These are phyloP conservation scores for Branchinecta lynchi DNA, from an alignment of 1,140 invertebrate species.

Conservation along the genomic window DNA sequence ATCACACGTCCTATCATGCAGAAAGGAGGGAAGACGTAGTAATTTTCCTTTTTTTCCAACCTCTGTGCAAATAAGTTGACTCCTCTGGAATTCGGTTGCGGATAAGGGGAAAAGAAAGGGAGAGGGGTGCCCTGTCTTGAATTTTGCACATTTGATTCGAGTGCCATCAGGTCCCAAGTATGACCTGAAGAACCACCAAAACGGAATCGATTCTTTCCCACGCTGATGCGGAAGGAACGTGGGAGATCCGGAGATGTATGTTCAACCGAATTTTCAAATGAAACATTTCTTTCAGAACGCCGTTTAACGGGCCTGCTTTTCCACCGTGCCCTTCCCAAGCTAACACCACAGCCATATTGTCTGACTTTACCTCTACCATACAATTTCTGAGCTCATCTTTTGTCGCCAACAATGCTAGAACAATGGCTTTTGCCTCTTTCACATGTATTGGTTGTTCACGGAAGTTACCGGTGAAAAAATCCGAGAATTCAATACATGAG, in stretches of 20 bases:
- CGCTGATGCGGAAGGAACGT: no score
- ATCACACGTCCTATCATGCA: not conserved
- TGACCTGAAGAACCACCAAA: not conserved
- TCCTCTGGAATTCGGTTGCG: not conserved
- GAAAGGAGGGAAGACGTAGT: not conserved
- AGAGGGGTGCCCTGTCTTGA: not conserved
- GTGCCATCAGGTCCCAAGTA: not conserved
- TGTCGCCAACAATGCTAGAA: not conserved
- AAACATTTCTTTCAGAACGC: no score
- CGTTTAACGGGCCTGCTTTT: no score
- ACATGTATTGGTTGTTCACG: not conserved
- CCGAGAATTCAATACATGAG: not conserved
- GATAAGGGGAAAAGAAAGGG: not conserved
- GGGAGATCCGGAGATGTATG: not conserved
- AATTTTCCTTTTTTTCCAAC: not conserved
- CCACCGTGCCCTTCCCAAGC: no score
- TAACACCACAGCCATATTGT: not conserved
- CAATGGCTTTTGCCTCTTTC: not conserved
- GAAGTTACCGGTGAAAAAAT: not conserved
- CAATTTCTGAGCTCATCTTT: not conserved
- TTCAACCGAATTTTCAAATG: not conserved
- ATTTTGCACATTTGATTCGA: not conserved
- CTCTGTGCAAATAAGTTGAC: not conserved
- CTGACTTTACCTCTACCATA: not conserved
- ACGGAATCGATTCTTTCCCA: no score